A percentile compares a stretch with the other conserved stretches of the same genome.
Conservation (phyloP, 2,797 vertebrate species). For the Mionectes olivaceus region DNA sequence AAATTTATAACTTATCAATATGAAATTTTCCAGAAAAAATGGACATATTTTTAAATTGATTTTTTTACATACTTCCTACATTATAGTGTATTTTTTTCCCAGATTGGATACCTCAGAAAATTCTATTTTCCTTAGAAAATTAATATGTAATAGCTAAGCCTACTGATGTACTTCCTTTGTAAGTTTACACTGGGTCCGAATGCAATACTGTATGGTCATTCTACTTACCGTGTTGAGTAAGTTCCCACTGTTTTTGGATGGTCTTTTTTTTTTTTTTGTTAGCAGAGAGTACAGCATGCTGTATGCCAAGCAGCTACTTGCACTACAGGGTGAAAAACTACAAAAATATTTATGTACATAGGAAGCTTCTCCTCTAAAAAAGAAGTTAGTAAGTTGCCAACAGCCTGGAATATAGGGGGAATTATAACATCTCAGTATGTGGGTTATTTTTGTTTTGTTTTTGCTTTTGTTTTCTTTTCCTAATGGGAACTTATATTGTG, state of each 20-base stretch:
- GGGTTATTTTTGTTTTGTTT: neutral
- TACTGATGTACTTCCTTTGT: neutral
- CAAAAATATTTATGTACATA: neutral
- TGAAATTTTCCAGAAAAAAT: neutral
- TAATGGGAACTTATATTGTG: neutral
- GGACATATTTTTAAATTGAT: rapidly evolving
- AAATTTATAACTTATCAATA: neutral
- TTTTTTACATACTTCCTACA: neutral
- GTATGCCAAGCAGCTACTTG: neutral
- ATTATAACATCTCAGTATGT: neutral
- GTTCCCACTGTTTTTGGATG: neutral
- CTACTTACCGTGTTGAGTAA: neutral
- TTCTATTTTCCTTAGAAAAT: neutral
- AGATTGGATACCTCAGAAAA: neutral
- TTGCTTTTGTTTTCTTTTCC: neutral
- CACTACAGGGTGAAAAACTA: neutral
- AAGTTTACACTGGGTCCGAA: neutral
- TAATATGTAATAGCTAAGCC: neutral
- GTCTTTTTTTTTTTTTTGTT: neutral
- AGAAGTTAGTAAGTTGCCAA: neutral
- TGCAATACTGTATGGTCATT: neutral
- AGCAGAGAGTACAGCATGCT: neutral
- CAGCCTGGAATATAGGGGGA: neutral
- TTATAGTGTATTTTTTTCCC: neutral
- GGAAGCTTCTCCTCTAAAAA: neutral